Percentiles rank a stretch among this genome's conserved stretches.
Conservation (phyloP, 2,888 invertebrate genomes). For the Opisthograptis luteolata region DNA sequence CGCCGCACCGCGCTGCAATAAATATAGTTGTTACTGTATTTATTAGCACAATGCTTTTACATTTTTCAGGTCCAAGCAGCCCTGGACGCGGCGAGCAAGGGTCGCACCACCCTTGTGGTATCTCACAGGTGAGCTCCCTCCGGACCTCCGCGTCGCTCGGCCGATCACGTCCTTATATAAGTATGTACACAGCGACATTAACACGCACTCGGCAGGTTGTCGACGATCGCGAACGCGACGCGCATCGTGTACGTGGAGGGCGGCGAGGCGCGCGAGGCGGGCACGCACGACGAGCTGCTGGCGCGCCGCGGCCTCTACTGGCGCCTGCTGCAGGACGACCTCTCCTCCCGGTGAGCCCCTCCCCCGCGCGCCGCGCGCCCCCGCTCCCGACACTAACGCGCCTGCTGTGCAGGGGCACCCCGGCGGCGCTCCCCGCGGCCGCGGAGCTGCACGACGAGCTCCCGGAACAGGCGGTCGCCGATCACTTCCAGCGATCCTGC, state of each 20-base stretch:
- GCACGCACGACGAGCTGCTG: slow-evolving; percentile 88
- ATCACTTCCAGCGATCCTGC: slow-evolving; percentile 38
- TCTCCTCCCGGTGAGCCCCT: slow-evolving; percentile 61
- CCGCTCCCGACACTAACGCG: background rate
- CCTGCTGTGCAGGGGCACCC: slow-evolving; percentile 58
- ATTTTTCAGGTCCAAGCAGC: slow-evolving; percentile 66
- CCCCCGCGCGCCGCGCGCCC: background rate
- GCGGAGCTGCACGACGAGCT: slow-evolving; percentile 39
- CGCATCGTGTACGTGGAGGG: slow-evolving; percentile 88
- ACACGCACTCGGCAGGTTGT: slow-evolving; percentile 79
- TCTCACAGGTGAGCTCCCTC: slow-evolving; percentile 82
- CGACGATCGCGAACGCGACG: slow-evolving; percentile 88
- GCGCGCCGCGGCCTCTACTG: slow-evolving; percentile 86
- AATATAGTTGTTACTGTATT: too few species aligned
- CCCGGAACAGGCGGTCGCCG: slow-evolving; percentile 19
- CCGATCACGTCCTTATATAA: too few species aligned
- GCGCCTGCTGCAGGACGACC: slow-evolving; percentile 86
- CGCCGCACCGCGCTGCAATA: too few species aligned
- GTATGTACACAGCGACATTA: too few species aligned
- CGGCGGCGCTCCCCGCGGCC: slow-evolving; percentile 35
- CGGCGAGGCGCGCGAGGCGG: slow-evolving; percentile 88
- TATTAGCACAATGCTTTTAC: too few species aligned
- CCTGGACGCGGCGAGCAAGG: slow-evolving; percentile 88
- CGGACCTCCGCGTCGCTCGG: too few species aligned
- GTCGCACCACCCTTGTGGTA: slow-evolving; percentile 89